Conservation (phyloP, 2,113 vertebrate genomes). For the Coptodon bakossiorum region DNA sequence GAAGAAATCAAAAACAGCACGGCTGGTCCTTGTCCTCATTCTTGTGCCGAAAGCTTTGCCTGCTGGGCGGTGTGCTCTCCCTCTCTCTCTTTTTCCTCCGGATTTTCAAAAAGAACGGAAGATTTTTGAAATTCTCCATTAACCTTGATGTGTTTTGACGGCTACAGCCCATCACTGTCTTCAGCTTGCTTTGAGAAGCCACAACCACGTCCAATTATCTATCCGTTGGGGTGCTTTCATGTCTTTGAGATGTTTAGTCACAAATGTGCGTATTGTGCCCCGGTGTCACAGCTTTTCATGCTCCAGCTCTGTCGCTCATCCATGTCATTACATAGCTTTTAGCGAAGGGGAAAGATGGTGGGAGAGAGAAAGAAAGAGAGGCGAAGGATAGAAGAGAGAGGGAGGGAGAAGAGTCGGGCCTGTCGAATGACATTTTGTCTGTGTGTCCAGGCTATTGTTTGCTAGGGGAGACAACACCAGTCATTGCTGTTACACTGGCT, state of each 20-base stretch:
- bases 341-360: neutral
- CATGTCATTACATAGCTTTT: constrained; percentile 33
- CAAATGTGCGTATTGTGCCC: constrained; percentile 25
- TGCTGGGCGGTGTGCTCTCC: neutral
- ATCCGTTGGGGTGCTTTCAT: constrained; percentile 12
- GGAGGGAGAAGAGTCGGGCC: constrained; percentile 14
- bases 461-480: constrained; percentile 41
- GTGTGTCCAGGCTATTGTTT: constrained; percentile 27
- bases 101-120: neutral
- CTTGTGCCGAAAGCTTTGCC: neutral
- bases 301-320: constrained; percentile 7
- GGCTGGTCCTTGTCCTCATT: neutral
- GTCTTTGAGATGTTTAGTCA: constrained; percentile 32
- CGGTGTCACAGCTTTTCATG: constrained; percentile 28
- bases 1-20: neutral
- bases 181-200: neutral
- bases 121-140: constrained; percentile 23
- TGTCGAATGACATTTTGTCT: constrained; percentile 51
- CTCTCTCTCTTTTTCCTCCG: neutral
- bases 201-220: constrained; percentile 29
- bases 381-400: neutral
- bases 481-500: constrained; percentile 18
- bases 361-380: neutral
- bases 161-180: constrained; percentile 20
- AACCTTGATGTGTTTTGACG: constrained; percentile 40